Evolutionary conservation across 2,113 vertebrate genomes (phyloP).

Genomic region (Ciconia maguari): DNA sequence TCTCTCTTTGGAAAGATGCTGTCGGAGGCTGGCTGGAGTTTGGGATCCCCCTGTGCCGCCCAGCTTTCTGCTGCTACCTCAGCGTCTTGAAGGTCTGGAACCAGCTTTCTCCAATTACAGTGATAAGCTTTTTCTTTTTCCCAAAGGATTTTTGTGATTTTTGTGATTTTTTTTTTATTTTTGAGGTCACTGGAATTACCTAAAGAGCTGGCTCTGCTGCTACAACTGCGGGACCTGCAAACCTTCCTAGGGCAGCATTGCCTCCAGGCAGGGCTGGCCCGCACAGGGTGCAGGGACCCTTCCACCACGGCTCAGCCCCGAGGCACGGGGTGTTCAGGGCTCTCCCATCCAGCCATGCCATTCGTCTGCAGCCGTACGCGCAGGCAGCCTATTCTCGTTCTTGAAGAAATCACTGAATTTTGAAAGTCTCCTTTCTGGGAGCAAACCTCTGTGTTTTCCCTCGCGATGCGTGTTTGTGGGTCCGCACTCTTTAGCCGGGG

Average conservation of each 20-base stretch:
- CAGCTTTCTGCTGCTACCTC: neutral
- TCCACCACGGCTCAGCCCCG: accelerated
- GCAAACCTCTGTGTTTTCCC: neutral
- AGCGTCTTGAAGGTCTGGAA: neutral
- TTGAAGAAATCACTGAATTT: neutral
- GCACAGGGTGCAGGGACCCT: neutral
- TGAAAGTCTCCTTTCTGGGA: neutral
- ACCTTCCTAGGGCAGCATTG: accelerated
- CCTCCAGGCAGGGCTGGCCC: neutral
- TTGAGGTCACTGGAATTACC: neutral
- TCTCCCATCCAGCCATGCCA: neutral
- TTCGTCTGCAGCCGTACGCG: accelerated
- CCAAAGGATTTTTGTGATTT: neutral
- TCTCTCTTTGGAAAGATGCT: neutral
- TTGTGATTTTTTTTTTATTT: neutral
- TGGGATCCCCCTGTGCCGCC: neutral
- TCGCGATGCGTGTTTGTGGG: accelerated
- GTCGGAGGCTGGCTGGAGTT: neutral
- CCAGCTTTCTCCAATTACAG: neutral
- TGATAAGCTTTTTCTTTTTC: neutral
- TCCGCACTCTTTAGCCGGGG: too few relatives aligned
- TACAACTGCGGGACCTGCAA: accelerated
- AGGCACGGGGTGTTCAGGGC: neutral
- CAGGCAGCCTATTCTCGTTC: neutral
- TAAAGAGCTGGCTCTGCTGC: neutral